phyloP scores from a whole-genome alignment of 2,888 invertebrate species.

The Caenorhabditis afra region DNA sequence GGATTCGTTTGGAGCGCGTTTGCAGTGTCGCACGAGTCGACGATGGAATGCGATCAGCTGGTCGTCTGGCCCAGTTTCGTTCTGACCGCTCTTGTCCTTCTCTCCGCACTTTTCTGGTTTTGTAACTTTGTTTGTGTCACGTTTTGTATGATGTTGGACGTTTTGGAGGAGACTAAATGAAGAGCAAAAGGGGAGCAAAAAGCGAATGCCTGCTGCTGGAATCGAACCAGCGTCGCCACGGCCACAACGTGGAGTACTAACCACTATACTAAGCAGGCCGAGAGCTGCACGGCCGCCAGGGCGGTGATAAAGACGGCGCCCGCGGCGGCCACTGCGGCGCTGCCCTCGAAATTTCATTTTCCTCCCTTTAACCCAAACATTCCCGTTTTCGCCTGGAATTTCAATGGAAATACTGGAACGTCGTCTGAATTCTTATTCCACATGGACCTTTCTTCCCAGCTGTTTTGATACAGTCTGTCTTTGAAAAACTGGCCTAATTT shows the following conservation, averaged over 20 bases:
- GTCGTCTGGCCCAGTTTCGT: background rate
- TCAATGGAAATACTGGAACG: no score
- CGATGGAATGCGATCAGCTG: background rate
- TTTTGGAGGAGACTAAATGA: no score
- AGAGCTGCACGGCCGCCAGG: background rate
- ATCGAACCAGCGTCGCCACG: slow-evolving; percentile 80
- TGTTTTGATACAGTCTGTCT: no score
- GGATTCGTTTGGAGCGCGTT: background rate
- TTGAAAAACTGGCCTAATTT: no score
- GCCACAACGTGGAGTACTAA: slow-evolving; percentile 80
- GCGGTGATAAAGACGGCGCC: background rate
- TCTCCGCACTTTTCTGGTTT: background rate
- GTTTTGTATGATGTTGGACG: background rate
- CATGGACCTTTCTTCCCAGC: no score
- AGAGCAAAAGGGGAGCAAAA: background rate
- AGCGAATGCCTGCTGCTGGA: slow-evolving; percentile 75
- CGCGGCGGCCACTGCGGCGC: no score
- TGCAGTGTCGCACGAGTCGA: background rate
- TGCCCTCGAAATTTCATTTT: background rate
- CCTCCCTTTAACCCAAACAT: no score
- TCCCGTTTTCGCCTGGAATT: no score
- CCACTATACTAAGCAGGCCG: slow-evolving; percentile 77
- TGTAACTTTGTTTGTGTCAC: background rate
- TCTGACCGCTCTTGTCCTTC: background rate
- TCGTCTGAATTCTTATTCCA: no score